A percentile compares a stretch with the other conserved stretches of the same genome.
Conservation (phyloP, 2,797 vertebrate species). For the Spinus olivaceus region DNA sequence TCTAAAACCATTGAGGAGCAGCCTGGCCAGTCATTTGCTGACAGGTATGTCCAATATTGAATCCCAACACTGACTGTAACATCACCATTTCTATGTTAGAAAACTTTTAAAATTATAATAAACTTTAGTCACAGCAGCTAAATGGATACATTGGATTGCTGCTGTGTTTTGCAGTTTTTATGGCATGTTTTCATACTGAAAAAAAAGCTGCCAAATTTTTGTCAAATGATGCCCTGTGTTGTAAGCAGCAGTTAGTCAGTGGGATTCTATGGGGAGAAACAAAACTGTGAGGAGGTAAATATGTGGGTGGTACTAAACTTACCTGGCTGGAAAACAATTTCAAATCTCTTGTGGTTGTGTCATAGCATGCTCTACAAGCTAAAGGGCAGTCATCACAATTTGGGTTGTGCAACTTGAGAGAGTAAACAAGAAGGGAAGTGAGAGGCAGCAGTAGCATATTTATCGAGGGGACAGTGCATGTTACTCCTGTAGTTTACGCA, state of each 20-base stretch:
- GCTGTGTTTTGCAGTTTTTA: not conserved
- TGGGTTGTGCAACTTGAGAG: not conserved
- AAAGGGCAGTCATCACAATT: not conserved
- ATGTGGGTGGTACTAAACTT: not conserved
- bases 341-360: slow-evolving; percentile 4
- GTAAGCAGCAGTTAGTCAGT: not conserved
- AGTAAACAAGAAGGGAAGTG: slow-evolving; percentile 1
- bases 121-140: not conserved
- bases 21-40: slow-evolving; percentile 38
- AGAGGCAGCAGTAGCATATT: not conserved
- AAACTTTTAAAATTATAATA: not conserved
- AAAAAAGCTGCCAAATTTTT: not conserved
- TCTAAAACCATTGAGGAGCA: slow-evolving; percentile 49
- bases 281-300: not conserved
- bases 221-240: not conserved
- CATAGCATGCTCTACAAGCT: not conserved
- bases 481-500: not conserved
- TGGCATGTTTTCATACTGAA: not conserved
- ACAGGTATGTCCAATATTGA: slow-evolving; percentile 58
- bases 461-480: not conserved
- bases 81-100: not conserved
- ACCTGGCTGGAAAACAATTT: not conserved
- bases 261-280: not conserved
- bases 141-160: not conserved
- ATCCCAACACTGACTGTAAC: not conserved